Evolutionary conservation across 2,888 invertebrate species (phyloP), one percentile per base, ranked within the genome.

Genomic region (Girardia tigrina): DNA sequence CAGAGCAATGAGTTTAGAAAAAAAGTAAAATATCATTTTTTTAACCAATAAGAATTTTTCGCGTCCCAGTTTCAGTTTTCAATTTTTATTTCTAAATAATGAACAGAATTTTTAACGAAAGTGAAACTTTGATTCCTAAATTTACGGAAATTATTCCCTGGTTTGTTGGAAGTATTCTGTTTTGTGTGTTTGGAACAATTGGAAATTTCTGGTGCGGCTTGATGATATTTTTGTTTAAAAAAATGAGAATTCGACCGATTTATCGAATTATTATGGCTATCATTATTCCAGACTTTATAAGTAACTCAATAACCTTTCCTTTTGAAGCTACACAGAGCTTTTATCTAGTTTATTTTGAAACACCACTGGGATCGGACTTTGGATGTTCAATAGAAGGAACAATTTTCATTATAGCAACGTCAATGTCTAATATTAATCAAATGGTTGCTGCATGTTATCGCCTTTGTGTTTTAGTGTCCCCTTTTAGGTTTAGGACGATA

Each of bases 121-220:
- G n/a, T n/a, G n/a, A n/a, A n/a, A n/a, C n/a, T n/a, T n/a, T n/a
- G n/a, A n/a, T n/a, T n/a, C n/a, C n/a, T n/a, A n/a, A n/a, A n/a
- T n/a, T n/a, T n/a, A n/a, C 56, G 23, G n/a, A 16, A 20, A 56
- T 56, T 56, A 8, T 56, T 2, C 56, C 56, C 4, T 56, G 56
- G 56, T 56, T 12, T 23, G 23, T 56, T 56, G 56, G 6, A 4
- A 56, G 56, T n/a, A 56, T 56, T 4, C 20, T 56, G 6, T 12
- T 56, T 23, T 12, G 8, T n/a, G 4, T 56, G 4, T 56, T 56
- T n/a, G 56, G 56, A 4, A 56, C 56, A 2, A 56, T 56, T 56
- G 56, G 56, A 20, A 56, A 56, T n/a, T n/a, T 56, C 23, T 56
- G 56, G 56, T 56, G 56, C 23, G 56, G 56, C n/a, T 56, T 56